Evolutionary conservation across 2,797 vertebrate species (phyloP).

Genomic region (Acanthurus tractus): DNA sequence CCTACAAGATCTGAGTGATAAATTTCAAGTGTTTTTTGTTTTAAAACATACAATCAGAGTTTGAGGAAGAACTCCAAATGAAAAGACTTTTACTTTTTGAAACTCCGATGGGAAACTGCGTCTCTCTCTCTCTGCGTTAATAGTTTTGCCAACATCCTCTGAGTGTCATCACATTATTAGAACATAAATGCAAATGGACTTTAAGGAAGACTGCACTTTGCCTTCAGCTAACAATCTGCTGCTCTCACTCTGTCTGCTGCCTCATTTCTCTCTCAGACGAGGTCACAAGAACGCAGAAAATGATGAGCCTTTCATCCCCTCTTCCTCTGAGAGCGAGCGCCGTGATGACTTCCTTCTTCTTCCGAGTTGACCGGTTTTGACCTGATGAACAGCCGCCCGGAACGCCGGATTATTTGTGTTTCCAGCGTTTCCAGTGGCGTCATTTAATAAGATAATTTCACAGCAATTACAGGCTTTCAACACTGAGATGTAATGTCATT

Average conservation of each 20-base stretch:
- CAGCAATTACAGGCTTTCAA: constrained; percentile 71
- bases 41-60: neutral
- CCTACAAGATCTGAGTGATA: neutral
- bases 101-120: constrained; percentile 13
- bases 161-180: constrained; percentile 43
- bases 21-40: neutral
- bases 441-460: constrained; percentile 78
- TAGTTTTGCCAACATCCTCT: constrained; percentile 27
- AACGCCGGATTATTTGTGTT: constrained; percentile 37
- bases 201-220: constrained; percentile 45
- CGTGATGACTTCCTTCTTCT: constrained; percentile 41
- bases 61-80: neutral
- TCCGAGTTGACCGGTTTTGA: constrained; percentile 46
- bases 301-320: constrained; percentile 3
- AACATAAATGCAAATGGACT: constrained; percentile 52
- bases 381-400: constrained; percentile 28
- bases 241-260: constrained; percentile 4
- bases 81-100: constrained; percentile 16
- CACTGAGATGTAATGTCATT: constrained; percentile 69
- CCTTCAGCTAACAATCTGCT: constrained; percentile 50
- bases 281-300: constrained; percentile 35
- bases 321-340: constrained; percentile 11
- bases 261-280: constrained; percentile 43
- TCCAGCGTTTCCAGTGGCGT: constrained; percentile 60
- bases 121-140: constrained; percentile 5